Conservation (phyloP, 1,140 invertebrate species). For the Apis mellifera region Amel_HAv3.1 CM009943.2:8555501-8556000, state of each 20-base stretch:
- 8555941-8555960: background rate
- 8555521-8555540: no score
- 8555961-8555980: background rate
- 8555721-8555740: background rate
- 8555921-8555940: background rate
- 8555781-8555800: background rate
- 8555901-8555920: background rate
- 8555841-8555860: background rate
- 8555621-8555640: no score
- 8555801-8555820: conserved; percentile 14
- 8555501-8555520: no score
- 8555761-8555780: background rate
- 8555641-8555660: no score
- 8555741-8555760: background rate
- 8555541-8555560: no score
- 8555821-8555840: conserved; percentile 19
- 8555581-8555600: no score
- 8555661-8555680: background rate
- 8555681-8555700: background rate
- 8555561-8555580: no score
- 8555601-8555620: no score
- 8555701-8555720: background rate
- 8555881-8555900: background rate
- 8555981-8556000: rapidly evolving
- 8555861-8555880: conserved; percentile 2